Conservation (phyloP, 92 coral and sea anemone genomes). For the Hydrozoanthus gracilis region DNA sequence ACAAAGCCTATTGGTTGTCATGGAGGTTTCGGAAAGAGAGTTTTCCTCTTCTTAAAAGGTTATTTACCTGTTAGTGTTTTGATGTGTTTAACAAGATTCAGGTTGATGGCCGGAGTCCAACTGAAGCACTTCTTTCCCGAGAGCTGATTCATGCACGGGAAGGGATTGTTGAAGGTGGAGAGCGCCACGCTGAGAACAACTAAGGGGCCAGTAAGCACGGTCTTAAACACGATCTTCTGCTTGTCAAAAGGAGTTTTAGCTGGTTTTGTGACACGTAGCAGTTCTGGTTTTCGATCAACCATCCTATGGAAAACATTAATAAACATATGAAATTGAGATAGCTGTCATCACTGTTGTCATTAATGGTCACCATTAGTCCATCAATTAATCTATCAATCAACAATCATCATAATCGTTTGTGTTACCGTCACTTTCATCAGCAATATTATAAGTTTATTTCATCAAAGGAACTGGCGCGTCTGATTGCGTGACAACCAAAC, state of each 20-base stretch:
- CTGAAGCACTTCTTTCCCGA: constrained; percentile 86
- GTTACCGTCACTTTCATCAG: not conserved
- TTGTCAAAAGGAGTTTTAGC: constrained; percentile 86
- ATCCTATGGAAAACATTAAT: constrained; percentile 53
- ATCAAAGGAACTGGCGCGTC: not conserved
- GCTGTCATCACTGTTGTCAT: not conserved
- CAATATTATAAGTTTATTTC: not conserved
- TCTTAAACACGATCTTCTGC: constrained; percentile 82
- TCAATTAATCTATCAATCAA: not conserved
- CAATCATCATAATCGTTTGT: not conserved
- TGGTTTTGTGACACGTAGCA: constrained; percentile 79
- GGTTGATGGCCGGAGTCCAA: constrained; percentile 83
- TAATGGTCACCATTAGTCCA: not conserved
- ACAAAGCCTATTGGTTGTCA: no score
- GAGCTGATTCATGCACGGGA: constrained; percentile 68
- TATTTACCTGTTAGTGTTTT: constrained; percentile 81
- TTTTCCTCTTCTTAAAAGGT: not conserved
- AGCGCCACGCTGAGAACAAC: constrained; percentile 81
- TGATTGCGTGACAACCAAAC: not conserved
- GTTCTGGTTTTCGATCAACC: constrained; percentile 89
- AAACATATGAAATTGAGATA: not conserved
- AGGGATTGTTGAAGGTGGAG: constrained; percentile 79
- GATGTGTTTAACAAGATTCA: constrained; percentile 81
- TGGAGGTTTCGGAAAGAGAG: no score
- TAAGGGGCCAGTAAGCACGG: constrained; percentile 87